phyloP scores from a whole-genome alignment of 2,888 invertebrate genomes.

The Stratiomys singularior region DNA sequence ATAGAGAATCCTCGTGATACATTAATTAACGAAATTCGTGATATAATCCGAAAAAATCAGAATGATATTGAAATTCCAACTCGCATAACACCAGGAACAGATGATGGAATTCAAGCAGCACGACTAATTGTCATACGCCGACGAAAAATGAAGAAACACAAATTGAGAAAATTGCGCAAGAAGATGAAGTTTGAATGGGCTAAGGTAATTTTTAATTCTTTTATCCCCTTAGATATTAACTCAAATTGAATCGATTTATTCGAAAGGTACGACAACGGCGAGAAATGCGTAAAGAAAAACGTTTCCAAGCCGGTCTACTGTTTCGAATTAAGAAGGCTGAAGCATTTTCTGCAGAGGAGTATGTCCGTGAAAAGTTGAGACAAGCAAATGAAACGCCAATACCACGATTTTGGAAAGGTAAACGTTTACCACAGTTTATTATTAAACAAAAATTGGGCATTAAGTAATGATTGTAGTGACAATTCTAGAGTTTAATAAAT shows the following conservation, averaged over 20 bases:
- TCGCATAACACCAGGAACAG: not conserved
- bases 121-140: constrained; percentile 80
- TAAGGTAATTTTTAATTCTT: constrained; percentile 66
- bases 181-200: constrained; percentile 81
- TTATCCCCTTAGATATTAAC: not conserved
- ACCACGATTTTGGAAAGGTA: constrained; percentile 70
- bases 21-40: constrained; percentile 60
- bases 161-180: constrained; percentile 81
- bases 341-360: constrained; percentile 78
- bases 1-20: constrained; percentile 58
- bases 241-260: constrained; percentile 11
- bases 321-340: constrained; percentile 78
- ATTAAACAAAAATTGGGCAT: constrained; percentile 75
- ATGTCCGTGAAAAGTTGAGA: constrained; percentile 73
- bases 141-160: constrained; percentile 89
- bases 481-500: constrained; percentile 23
- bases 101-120: constrained; percentile 68
- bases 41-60: constrained; percentile 52
- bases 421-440: constrained; percentile 73
- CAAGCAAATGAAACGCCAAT: constrained; percentile 72
- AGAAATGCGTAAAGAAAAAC: constrained; percentile 79
- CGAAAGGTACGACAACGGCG: constrained; percentile 74
- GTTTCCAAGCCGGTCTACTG: constrained; percentile 77
- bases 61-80: constrained; percentile 25
- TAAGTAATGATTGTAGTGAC: constrained; percentile 62